These are phyloP conservation scores for Eueides isabella DNA, from an alignment of 1,140 invertebrate genomes.

Conservation along the genomic window DNA sequence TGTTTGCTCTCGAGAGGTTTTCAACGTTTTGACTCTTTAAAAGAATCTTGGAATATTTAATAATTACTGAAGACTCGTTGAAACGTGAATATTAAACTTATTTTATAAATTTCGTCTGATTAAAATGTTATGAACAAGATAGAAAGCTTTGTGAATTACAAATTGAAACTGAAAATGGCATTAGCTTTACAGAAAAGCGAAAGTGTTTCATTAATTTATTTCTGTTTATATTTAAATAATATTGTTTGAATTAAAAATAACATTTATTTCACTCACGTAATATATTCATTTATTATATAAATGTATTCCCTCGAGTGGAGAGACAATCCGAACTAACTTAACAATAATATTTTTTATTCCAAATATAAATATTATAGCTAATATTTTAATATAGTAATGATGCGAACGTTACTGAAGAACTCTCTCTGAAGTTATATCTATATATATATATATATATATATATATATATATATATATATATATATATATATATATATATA, in stretches of 20 bases:
- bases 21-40: neutral
- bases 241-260: too few relatives aligned
- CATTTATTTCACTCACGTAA: neutral
- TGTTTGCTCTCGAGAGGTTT: neutral
- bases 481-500: too few relatives aligned
- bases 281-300: neutral
- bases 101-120: constrained; percentile 6
- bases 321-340: too few relatives aligned
- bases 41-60: constrained; percentile 1
- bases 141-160: constrained; percentile 6
- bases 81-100: constrained; percentile 3
- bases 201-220: neutral
- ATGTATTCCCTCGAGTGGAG: too few relatives aligned
- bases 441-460: too few relatives aligned
- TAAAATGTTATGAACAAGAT: constrained; percentile 1
- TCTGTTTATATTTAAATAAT: neutral
- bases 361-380: too few relatives aligned
- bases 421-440: too few relatives aligned
- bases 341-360: too few relatives aligned
- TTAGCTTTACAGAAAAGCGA: neutral
- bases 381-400: too few relatives aligned
- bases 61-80: neutral
- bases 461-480: too few relatives aligned
- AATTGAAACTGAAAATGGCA: constrained; percentile 11
- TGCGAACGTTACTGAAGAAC: too few relatives aligned